These are phyloP conservation scores for Cebidichthys violaceus DNA, from an alignment of 2,113 vertebrate species.

Conservation along the genomic window DNA sequence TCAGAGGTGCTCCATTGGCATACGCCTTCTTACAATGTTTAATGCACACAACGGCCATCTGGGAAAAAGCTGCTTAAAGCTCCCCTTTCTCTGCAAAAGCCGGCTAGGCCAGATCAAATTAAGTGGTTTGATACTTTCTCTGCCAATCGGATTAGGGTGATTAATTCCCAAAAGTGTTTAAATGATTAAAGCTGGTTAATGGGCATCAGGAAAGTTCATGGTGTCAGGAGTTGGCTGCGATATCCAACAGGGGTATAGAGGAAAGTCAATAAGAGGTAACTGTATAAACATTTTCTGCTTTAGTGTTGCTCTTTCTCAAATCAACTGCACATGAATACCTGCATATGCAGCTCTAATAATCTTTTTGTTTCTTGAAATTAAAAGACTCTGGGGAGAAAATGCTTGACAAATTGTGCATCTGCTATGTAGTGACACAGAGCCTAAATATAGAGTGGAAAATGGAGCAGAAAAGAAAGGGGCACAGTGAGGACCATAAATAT, in stretches of 20 bases:
- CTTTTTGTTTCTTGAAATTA: slow-evolving; percentile 55
- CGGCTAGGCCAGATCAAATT: slow-evolving; percentile 75
- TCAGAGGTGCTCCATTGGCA: slow-evolving; percentile 39
- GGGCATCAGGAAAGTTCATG: slow-evolving; percentile 67
- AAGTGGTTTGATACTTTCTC: slow-evolving; percentile 79
- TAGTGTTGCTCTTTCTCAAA: not conserved
- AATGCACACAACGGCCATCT: slow-evolving; percentile 53
- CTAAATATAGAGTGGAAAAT: slow-evolving; percentile 82
- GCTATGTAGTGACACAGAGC: slow-evolving; percentile 67
- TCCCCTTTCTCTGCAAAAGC: slow-evolving; percentile 63
- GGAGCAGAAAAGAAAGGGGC: slow-evolving; percentile 76
- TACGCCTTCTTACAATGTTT: slow-evolving; percentile 39
- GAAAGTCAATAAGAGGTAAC: slow-evolving; percentile 38
- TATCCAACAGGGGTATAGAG: slow-evolving; percentile 48
- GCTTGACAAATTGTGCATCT: slow-evolving; percentile 68
- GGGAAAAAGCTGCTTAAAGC: slow-evolving; percentile 76
- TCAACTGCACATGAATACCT: slow-evolving; percentile 17
- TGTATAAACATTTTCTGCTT: slow-evolving; percentile 22
- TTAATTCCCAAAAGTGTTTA: slow-evolving; percentile 81
- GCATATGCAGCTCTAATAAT: slow-evolving; percentile 27
- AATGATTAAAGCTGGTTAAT: slow-evolving; percentile 79
- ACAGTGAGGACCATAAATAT: slow-evolving; percentile 76
- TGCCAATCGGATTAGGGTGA: slow-evolving; percentile 78
- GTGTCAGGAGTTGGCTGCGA: slow-evolving; percentile 55
- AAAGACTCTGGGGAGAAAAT: slow-evolving; percentile 17